These are phyloP conservation scores for Caenorhabditis macrosperma DNA, from an alignment of 2,888 invertebrate species.

Conservation along the genomic window DNA sequence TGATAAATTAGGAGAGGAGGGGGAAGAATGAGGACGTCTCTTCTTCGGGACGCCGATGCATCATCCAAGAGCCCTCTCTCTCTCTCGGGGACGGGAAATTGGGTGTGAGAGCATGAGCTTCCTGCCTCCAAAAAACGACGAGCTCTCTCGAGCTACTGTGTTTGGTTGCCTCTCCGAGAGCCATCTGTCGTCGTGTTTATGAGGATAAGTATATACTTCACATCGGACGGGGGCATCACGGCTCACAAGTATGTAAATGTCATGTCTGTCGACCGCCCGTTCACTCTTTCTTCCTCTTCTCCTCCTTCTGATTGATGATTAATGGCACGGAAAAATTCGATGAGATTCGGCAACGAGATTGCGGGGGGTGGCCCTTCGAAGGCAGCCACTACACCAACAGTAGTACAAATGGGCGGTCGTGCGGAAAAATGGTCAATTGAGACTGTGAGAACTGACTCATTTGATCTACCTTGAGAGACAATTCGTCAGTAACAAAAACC, in stretches of 20 bases:
- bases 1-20: slow-evolving; percentile 42
- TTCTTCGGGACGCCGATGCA: slow-evolving; percentile 15
- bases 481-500: too few relatives aligned
- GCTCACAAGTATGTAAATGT: slow-evolving; percentile 54
- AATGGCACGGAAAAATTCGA: slow-evolving; percentile 55
- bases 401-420: slow-evolving; percentile 43
- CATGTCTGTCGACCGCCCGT: slow-evolving; percentile 16
- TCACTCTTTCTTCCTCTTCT: slow-evolving; percentile 2
- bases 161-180: slow-evolving; percentile 12
- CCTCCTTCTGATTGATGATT: slow-evolving; percentile 55
- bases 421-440: slow-evolving; percentile 23
- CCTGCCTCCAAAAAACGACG: not conserved
- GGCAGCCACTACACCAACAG: slow-evolving; percentile 7
- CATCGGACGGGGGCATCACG: slow-evolving; percentile 23
- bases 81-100: not conserved
- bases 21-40: not conserved
- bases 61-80: not conserved
- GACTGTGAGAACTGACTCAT: too few relatives aligned
- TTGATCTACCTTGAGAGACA: too few relatives aligned
- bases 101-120: not conserved
- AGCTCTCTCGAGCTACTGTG: slow-evolving; percentile 4
- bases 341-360: slow-evolving; percentile 33
- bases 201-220: slow-evolving; percentile 56
- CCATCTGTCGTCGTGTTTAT: slow-evolving; percentile 54
- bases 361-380: slow-evolving; percentile 1